These are phyloP conservation scores for Etheostoma perlongum DNA, from an alignment of 2,797 vertebrate species.

Conservation along the genomic window DNA sequence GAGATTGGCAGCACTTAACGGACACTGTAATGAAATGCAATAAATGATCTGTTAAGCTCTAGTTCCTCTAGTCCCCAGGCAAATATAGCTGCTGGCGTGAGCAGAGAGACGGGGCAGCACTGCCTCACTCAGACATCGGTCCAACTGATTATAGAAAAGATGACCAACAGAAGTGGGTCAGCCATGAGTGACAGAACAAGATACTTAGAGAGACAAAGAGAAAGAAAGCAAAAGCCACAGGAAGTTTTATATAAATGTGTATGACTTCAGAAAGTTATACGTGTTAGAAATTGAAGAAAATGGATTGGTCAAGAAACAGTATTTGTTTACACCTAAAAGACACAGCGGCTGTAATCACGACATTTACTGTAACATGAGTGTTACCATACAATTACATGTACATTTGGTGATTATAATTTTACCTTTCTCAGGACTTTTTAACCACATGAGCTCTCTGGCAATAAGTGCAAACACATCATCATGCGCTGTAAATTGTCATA, in stretches of 20 bases:
- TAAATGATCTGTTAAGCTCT: slow-evolving; percentile 68
- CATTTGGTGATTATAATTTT: slow-evolving; percentile 44
- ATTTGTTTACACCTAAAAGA: slow-evolving; percentile 27
- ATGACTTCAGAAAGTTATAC: slow-evolving; percentile 18
- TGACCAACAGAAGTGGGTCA: slow-evolving; percentile 80
- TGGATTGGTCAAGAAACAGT: slow-evolving; percentile 1
- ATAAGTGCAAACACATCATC: slow-evolving; percentile 34
- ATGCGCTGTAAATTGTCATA: slow-evolving; percentile 51
- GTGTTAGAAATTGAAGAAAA: slow-evolving; percentile 16
- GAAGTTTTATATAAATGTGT: slow-evolving; percentile 11
- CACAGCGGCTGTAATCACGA: slow-evolving; percentile 16
- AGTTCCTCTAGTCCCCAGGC: slow-evolving; percentile 64
- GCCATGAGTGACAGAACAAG: slow-evolving; percentile 46
- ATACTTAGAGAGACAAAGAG: slow-evolving; percentile 30
- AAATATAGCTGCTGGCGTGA: slow-evolving; percentile 51
- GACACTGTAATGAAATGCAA: slow-evolving; percentile 51
- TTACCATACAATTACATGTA: slow-evolving; percentile 39
- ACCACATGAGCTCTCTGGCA: slow-evolving; percentile 28
- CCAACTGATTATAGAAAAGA: slow-evolving; percentile 66
- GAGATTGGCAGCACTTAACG: slow-evolving; percentile 27
- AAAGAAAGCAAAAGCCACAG: slow-evolving; percentile 16
- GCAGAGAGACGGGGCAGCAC: slow-evolving; percentile 44
- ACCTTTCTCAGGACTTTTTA: slow-evolving; percentile 11
- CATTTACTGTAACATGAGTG: slow-evolving; percentile 25
- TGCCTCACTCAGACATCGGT: slow-evolving; percentile 45